Percentiles rank a stretch among this genome's conserved stretches.
Conservation (phyloP, 2,113 vertebrate genomes). For the Opisthocomus hoazin region DNA sequence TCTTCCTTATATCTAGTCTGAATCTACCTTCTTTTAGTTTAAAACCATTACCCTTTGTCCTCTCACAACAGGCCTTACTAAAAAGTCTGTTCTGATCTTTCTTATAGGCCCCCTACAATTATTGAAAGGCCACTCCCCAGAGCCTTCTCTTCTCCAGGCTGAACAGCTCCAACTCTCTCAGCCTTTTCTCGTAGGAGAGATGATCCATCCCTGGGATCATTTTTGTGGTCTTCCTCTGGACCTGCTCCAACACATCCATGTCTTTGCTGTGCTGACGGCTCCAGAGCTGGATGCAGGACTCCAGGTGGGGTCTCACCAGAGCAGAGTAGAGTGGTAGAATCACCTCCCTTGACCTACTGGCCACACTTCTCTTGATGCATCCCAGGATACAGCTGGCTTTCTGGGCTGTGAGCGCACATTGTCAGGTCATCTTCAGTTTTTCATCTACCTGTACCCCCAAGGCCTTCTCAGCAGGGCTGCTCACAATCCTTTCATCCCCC, state of each 20-base stretch:
- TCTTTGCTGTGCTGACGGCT: neutral
- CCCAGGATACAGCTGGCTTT: neutral
- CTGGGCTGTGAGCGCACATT: rapidly evolving
- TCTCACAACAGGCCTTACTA: neutral
- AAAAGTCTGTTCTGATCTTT: neutral
- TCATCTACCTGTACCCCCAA: rapidly evolving
- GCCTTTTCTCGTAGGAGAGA: neutral
- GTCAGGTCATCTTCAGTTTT: rapidly evolving
- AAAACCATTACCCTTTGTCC: neutral
- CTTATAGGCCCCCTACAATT: neutral
- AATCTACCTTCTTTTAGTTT: neutral
- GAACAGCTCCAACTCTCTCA: neutral
- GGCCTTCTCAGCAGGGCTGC: neutral
- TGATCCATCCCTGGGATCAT: rapidly evolving
- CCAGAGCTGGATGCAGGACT: neutral
- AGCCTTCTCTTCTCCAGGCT: neutral
- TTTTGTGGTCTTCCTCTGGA: neutral
- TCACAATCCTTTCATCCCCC: rapidly evolving
- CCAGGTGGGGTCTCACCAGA: neutral
- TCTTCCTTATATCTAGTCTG: neutral
- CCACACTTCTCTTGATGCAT: rapidly evolving
- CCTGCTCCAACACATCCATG: rapidly evolving
- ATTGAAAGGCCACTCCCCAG: rapidly evolving
- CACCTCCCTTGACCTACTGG: rapidly evolving
- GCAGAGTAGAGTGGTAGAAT: rapidly evolving